phyloP scores from a whole-genome alignment of 2,113 vertebrate genomes.

The Erythrocercus mccallii region DNA sequence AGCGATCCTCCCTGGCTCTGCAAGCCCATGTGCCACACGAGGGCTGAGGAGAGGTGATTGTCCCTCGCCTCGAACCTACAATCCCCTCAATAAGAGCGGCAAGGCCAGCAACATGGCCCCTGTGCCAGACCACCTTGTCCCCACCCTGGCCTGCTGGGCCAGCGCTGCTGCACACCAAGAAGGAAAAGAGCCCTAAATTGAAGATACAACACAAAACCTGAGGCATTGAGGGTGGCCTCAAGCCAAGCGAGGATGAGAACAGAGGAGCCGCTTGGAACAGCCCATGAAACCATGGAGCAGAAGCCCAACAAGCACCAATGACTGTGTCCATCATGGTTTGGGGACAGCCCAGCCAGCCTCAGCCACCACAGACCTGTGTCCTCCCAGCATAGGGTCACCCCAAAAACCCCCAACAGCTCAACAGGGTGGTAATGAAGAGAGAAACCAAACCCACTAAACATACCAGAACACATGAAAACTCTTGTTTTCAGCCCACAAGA shows the following conservation, averaged over 20 bases:
- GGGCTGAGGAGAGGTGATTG: background rate
- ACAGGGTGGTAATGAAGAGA: background rate
- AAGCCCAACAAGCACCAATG: background rate
- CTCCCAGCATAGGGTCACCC: background rate
- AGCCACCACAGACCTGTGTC: background rate
- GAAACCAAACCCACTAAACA: background rate
- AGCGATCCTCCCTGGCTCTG: background rate
- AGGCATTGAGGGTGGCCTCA: background rate
- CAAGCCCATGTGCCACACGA: background rate
- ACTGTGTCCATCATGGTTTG: fast-evolving
- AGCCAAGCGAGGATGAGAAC: background rate
- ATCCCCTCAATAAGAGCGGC: background rate
- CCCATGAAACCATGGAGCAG: background rate
- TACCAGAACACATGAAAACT: background rate
- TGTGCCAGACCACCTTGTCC: background rate
- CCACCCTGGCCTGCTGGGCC: background rate
- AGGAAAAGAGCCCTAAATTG: background rate
- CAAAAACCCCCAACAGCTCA: background rate
- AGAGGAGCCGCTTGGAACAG: background rate
- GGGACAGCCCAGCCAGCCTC: background rate
- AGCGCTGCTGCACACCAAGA: background rate
- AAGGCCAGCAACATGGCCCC: fast-evolving
- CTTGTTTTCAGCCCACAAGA: background rate
- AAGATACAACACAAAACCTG: background rate
- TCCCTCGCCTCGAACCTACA: background rate